phyloP scores from a whole-genome alignment of 2,888 invertebrate species.

The Campoplex nolae region DNA sequence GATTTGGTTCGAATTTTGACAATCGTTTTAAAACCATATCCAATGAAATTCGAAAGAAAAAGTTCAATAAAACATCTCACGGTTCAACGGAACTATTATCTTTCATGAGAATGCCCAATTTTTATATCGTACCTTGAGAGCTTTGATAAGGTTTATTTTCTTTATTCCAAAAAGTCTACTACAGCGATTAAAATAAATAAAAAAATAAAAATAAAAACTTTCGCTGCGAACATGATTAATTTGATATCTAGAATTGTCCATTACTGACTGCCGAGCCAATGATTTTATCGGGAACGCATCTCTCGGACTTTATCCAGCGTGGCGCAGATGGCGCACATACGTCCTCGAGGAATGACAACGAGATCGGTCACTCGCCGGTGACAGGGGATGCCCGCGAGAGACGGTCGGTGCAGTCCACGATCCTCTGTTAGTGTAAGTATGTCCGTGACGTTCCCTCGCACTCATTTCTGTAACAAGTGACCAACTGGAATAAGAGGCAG shows the following conservation, averaged over 20 bases:
- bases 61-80: neutral
- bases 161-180: neutral
- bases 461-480: conserved; percentile 42
- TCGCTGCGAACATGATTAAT: neutral
- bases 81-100: neutral
- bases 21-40: neutral
- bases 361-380: conserved; percentile 82
- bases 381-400: conserved; percentile 75
- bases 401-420: conserved; percentile 62
- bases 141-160: neutral
- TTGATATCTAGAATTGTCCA: neutral
- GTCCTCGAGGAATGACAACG: conserved; percentile 80
- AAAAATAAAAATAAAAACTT: neutral
- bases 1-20: neutral
- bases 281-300: conserved; percentile 40
- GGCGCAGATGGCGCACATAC: conserved; percentile 68
- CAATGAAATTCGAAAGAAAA: neutral
- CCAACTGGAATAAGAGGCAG: conserved; percentile 42
- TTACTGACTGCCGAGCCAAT: conserved; percentile 22
- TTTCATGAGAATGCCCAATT: neutral
- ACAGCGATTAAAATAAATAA: neutral
- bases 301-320: conserved; percentile 36
- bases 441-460: conserved; percentile 17
- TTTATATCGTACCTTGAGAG: neutral
- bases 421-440: conserved; percentile 21